These are phyloP conservation scores for Alectoris magna DNA, from an alignment of 2,797 vertebrate species.

Conservation along the genomic window DNA sequence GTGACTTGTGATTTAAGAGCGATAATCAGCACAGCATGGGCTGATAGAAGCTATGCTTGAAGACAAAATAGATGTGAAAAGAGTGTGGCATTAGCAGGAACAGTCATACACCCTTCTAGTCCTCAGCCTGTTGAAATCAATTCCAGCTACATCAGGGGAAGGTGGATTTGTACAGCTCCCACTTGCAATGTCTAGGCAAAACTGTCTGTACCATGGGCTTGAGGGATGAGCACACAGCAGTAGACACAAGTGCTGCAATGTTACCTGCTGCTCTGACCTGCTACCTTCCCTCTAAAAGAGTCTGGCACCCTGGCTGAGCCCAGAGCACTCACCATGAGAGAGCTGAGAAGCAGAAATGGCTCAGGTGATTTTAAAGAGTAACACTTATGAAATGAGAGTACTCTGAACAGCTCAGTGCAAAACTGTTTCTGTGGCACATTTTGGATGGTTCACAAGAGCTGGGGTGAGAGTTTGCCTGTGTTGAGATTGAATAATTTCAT, in stretches of 20 bases:
- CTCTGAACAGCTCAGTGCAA: background rate
- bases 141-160: background rate
- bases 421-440: background rate
- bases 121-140: background rate
- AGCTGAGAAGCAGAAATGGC: background rate
- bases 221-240: background rate
- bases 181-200: background rate
- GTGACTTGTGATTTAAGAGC: background rate
- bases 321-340: no score
- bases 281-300: background rate
- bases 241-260: background rate
- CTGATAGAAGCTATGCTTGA: background rate
- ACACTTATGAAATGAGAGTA: background rate
- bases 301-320: background rate
- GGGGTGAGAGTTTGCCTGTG: background rate
- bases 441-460: background rate
- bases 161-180: background rate
- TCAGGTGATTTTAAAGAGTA: background rate
- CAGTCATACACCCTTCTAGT: background rate
- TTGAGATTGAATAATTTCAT: background rate
- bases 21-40: background rate
- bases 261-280: background rate
- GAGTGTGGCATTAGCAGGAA: background rate
- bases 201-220: background rate
- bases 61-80: background rate